Conservation (phyloP, 2,113 vertebrate genomes). For the Danionella cerebrum region DNA sequence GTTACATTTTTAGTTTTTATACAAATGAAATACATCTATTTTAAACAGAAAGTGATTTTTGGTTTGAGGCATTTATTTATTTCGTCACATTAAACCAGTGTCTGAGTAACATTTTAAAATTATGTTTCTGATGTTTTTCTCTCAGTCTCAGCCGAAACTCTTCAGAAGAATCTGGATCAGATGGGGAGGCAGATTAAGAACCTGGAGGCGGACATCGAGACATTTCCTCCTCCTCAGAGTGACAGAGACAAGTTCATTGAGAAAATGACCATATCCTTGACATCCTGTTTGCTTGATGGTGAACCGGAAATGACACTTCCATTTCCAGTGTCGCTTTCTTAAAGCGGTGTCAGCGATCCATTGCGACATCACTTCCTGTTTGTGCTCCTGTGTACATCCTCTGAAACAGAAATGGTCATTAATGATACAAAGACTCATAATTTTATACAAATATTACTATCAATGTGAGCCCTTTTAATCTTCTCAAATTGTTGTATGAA, state of each 20-base stretch:
- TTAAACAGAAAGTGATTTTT: too few species aligned
- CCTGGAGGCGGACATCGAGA: slow-evolving; percentile 67
- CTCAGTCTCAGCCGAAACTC: slow-evolving; percentile 71
- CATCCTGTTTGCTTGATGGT: not conserved
- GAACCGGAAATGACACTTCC: not conserved
- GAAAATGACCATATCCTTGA: slow-evolving; percentile 78
- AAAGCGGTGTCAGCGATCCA: not conserved
- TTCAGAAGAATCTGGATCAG: slow-evolving; percentile 76
- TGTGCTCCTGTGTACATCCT: not conserved
- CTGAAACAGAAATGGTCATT: not conserved
- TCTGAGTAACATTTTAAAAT: not conserved
- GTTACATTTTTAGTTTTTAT: too few species aligned
- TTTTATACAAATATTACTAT: too few species aligned
- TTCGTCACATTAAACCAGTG: too few species aligned
- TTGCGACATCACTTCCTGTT: slow-evolving; percentile 4
- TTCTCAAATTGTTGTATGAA: too few species aligned
- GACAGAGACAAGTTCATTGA: slow-evolving; percentile 72
- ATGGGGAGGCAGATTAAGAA: slow-evolving; percentile 73
- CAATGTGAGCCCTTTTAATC: too few species aligned
- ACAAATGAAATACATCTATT: too few species aligned
- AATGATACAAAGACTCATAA: not conserved
- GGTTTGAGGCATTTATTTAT: too few species aligned
- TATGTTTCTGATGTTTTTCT: not conserved
- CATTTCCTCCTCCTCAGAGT: slow-evolving; percentile 67
- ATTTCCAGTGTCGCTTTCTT: not conserved